phyloP scores from a whole-genome alignment of 2,888 invertebrate genomes.

The Amphiduros pacificus region DNA sequence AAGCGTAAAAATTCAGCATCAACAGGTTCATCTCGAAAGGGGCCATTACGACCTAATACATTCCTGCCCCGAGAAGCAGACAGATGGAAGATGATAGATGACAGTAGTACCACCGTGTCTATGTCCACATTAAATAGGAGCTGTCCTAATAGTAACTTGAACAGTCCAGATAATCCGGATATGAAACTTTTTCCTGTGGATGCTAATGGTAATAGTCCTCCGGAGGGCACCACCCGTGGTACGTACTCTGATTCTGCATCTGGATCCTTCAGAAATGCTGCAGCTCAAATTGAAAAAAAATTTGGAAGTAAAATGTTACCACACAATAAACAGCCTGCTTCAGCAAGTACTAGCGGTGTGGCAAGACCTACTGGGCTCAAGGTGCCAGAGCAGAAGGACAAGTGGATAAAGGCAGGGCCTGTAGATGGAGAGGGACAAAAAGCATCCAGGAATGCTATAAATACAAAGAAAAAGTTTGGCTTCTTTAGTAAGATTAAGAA shows the following conservation, averaged over 20 bases:
- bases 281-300: no score
- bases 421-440: slow-evolving; percentile 1
- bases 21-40: background rate
- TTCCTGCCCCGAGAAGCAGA: slow-evolving; percentile 3
- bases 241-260: no score
- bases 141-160: background rate
- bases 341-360: background rate
- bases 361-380: background rate
- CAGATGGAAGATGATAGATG: slow-evolving; percentile 15
- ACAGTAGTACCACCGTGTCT: slow-evolving; percentile 9
- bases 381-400: background rate
- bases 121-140: background rate
- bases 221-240: background rate
- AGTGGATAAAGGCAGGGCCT: slow-evolving; percentile 15
- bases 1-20: background rate
- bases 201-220: background rate
- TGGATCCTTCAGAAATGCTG: no score
- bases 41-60: no score
- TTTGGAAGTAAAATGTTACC: no score
- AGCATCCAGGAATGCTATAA: background rate
- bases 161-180: background rate
- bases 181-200: background rate
- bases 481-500: background rate
- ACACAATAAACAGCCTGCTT: no score
- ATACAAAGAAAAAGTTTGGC: slow-evolving; percentile 1